A percentile compares a stretch with the other conserved stretches of the same genome.
phyloP scores from a whole-genome alignment of 2,113 vertebrate genomes.

The Bujurquina vittata region DNA sequence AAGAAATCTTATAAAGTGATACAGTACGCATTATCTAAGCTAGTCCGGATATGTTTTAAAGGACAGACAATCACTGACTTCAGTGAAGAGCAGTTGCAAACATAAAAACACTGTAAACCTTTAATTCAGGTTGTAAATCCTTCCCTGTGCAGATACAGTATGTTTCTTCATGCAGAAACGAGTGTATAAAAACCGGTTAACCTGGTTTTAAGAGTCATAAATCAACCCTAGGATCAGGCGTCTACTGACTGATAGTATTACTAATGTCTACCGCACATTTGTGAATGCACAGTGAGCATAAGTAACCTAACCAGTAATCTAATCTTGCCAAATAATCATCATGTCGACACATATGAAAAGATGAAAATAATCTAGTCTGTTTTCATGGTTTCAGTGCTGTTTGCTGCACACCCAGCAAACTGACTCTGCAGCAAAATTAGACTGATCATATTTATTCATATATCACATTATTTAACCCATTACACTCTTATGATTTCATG shows the following conservation, averaged over 20 bases:
- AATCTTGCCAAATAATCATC: not conserved
- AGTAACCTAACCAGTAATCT: not conserved
- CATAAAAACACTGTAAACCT: not conserved
- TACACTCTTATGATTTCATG: too few species aligned
- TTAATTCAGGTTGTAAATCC: not conserved
- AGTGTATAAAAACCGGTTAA: not conserved
- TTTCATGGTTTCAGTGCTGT: not conserved
- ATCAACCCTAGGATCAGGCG: not conserved
- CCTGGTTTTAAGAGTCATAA: not conserved
- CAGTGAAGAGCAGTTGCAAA: not conserved
- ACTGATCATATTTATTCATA: not conserved
- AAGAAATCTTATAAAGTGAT: not conserved
- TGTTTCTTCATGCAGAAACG: not conserved
- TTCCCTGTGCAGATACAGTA: rapidly evolving
- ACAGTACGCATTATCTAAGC: not conserved
- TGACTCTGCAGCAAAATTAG: not conserved
- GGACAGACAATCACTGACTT: not conserved
- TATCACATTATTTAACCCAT: too few species aligned
- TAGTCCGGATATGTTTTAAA: not conserved
- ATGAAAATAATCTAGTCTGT: not conserved
- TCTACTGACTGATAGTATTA: not conserved
- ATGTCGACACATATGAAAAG: not conserved
- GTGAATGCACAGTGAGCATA: not conserved
- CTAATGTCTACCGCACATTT: not conserved
- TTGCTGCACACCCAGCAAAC: not conserved